Conservation (phyloP, 2,797 vertebrate species). For the Gephyroberyx darwinii region DNA sequence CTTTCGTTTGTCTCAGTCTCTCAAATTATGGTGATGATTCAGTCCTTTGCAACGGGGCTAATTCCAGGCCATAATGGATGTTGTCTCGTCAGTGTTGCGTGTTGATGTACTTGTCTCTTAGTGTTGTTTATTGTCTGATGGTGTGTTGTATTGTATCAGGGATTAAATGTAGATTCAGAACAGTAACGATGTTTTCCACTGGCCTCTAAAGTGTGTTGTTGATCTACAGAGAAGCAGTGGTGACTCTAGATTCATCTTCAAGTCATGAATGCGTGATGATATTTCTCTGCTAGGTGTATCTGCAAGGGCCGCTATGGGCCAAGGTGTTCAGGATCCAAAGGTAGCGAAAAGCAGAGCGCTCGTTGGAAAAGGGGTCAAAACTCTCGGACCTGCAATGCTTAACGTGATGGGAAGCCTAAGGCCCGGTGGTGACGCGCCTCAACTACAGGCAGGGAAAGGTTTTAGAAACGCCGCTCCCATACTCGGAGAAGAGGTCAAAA, state of each 20-base stretch:
- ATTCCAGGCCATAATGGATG: slow-evolving; percentile 41
- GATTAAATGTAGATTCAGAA: background rate
- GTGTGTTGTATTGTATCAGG: slow-evolving; percentile 31
- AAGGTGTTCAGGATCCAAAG: slow-evolving; percentile 55
- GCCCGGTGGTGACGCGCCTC: slow-evolving; percentile 22
- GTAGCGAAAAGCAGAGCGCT: slow-evolving; percentile 55
- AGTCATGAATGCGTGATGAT: slow-evolving; percentile 67
- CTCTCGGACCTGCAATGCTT: slow-evolving; percentile 30
- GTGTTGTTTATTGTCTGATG: slow-evolving; percentile 25
- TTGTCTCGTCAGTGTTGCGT: slow-evolving; percentile 23
- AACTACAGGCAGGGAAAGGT: slow-evolving; percentile 27
- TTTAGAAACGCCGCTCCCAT: slow-evolving; percentile 8
- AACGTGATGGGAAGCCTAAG: slow-evolving; percentile 17
- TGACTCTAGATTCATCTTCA: slow-evolving; percentile 42
- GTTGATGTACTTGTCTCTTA: slow-evolving; percentile 14
- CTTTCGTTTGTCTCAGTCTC: slow-evolving; percentile 20
- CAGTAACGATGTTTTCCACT: slow-evolving; percentile 13
- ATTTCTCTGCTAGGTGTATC: slow-evolving; percentile 74
- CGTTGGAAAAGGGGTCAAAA: slow-evolving; percentile 27
- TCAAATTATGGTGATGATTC: slow-evolving; percentile 37
- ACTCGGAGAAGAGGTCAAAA: slow-evolving; percentile 35
- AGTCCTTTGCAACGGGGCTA: slow-evolving; percentile 26
- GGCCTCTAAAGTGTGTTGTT: slow-evolving; percentile 25
- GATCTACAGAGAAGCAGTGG: slow-evolving; percentile 34
- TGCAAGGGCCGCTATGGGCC: slow-evolving; percentile 59